phyloP scores from a whole-genome alignment of 1,140 invertebrate genomes.

The Microplitis demolitor region DNA sequence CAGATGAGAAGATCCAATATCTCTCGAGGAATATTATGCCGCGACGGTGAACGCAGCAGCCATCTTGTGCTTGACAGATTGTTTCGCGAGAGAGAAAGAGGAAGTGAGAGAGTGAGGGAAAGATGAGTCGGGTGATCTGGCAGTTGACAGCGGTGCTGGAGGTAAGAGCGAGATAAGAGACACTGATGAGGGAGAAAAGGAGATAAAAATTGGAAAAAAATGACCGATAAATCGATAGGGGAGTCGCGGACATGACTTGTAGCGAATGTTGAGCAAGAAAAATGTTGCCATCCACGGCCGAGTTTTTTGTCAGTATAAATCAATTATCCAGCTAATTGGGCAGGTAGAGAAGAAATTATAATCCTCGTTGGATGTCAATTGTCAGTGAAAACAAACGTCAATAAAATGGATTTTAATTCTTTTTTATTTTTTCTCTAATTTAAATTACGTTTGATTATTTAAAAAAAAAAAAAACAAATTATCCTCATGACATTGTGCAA shows the following conservation, averaged over 20 bases:
- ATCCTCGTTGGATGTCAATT: conserved; percentile 16
- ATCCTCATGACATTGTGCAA: too few relatives aligned
- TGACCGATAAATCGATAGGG: conserved; percentile 25
- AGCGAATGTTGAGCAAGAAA: conserved; percentile 8
- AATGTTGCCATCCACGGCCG: conserved; percentile 4
- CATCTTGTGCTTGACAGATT: conserved; percentile 24
- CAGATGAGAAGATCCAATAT: not conserved
- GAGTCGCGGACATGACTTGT: not conserved
- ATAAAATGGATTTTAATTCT: not conserved
- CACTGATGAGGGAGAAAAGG: not conserved
- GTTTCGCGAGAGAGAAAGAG: not conserved
- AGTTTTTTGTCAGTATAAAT: conserved; percentile 16
- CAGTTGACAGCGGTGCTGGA: not conserved
- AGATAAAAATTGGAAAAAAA: conserved; percentile 6
- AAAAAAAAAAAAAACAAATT: too few relatives aligned
- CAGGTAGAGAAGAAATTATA: conserved; percentile 9
- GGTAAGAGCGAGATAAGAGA: not conserved
- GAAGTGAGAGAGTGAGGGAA: not conserved
- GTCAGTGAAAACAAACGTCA: not conserved
- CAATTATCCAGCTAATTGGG: conserved; percentile 25
- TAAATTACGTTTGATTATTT: not conserved
- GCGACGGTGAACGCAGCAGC: not conserved
- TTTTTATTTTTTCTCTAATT: not conserved
- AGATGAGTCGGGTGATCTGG: not conserved
- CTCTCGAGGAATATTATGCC: not conserved